Evolutionary conservation across 2,797 vertebrate species (phyloP).

Genomic region (Epinephelus malabaricus): DNA sequence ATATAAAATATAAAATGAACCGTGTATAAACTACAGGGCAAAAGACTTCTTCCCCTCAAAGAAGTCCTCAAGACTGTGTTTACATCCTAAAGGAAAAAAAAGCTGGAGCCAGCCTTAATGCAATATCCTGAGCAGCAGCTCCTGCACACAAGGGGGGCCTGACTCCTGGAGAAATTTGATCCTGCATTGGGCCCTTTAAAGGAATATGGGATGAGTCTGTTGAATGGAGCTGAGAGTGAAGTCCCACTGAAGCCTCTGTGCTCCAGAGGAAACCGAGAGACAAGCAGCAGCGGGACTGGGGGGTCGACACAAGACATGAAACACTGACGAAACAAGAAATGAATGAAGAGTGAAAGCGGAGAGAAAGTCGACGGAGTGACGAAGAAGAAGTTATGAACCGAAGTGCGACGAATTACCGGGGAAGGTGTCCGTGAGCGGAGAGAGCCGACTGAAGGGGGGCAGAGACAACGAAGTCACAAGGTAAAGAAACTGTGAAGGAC

Average conservation of each 20-base stretch:
- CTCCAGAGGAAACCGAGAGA: conserved; percentile 48
- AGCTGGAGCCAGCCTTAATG: conserved; percentile 67
- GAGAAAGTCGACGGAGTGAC: conserved; percentile 23
- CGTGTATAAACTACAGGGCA: background rate
- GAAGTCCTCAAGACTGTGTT: conserved; percentile 49
- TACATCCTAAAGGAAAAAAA: conserved; percentile 61
- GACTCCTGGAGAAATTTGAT: conserved; percentile 84
- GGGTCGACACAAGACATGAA: conserved; percentile 17
- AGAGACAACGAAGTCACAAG: conserved; percentile 74
- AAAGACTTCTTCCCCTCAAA: conserved; percentile 17
- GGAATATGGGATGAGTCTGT: conserved; percentile 86
- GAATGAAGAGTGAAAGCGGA: conserved; percentile 50
- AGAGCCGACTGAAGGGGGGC: conserved; percentile 45
- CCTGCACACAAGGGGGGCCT: conserved; percentile 69
- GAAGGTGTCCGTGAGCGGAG: conserved; percentile 72
- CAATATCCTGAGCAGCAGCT: conserved; percentile 79
- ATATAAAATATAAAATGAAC: background rate
- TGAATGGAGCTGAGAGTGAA: conserved; percentile 80
- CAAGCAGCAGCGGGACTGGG: conserved; percentile 15
- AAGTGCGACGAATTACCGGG: conserved; percentile 54
- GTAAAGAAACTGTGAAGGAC: conserved; percentile 65
- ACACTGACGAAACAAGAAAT: conserved; percentile 29
- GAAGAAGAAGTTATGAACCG: conserved; percentile 63
- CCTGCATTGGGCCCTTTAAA: conserved; percentile 86
- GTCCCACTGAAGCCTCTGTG: conserved; percentile 67